Percentiles rank a stretch among this genome's conserved stretches.
These are phyloP conservation scores for Boloria selene DNA, from an alignment of 2,888 invertebrate genomes.

Conservation along the genomic window DNA sequence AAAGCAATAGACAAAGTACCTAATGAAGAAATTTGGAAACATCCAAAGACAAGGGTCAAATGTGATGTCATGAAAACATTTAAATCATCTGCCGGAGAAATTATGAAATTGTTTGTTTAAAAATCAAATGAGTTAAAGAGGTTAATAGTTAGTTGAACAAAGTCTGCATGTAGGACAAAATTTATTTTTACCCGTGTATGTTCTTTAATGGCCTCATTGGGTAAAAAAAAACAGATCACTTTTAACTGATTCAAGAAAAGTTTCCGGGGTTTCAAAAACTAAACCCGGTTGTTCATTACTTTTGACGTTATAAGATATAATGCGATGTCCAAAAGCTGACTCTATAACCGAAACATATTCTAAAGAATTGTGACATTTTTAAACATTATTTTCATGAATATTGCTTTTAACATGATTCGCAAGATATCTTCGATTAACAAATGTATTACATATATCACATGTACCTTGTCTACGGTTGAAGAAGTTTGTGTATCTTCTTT, in stretches of 20 bases:
- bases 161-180: conserved; percentile 39
- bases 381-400: conserved; percentile 36
- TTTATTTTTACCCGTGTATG: conserved; percentile 34
- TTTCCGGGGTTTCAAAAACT: conserved; percentile 4
- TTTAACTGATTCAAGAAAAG: conserved; percentile 1
- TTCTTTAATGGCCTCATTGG: conserved; percentile 24
- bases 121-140: conserved; percentile 38
- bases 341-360: conserved; percentile 36
- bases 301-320: conserved; percentile 28
- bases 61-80: conserved; percentile 20
- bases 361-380: conserved; percentile 26
- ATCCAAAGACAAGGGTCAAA: no score
- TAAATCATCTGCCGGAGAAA: conserved; percentile 15
- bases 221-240: conserved; percentile 17
- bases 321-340: conserved; percentile 29
- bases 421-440: conserved; percentile 29
- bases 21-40: conserved; percentile 42
- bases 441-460: conserved; percentile 18
- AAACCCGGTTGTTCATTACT: conserved; percentile 3
- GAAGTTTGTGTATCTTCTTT: not conserved
- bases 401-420: conserved; percentile 33
- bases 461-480: conserved; percentile 7
- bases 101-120: conserved; percentile 38
- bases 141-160: conserved; percentile 38
- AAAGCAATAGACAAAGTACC: conserved; percentile 46